Conservation (phyloP, 2,797 vertebrate genomes). For the Gymnopithys bicolor region DNA sequence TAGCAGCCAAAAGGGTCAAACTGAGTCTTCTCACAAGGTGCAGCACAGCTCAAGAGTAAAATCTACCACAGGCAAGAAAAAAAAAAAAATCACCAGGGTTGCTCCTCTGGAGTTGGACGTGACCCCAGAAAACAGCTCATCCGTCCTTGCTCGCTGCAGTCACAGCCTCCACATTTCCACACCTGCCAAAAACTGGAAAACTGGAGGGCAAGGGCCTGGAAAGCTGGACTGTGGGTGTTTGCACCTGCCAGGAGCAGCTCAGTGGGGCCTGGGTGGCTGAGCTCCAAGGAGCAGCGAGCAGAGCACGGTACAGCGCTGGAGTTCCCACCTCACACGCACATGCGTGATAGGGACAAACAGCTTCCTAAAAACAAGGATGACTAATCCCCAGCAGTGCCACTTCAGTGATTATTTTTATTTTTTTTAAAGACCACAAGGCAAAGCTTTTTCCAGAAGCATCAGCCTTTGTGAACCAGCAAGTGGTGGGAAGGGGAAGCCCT, state of each 20-base stretch:
- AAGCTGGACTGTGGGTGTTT: neutral
- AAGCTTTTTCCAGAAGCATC: conserved; percentile 35
- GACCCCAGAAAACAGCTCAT: neutral
- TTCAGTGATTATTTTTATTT: neutral
- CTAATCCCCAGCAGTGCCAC: neutral
- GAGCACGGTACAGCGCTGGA: neutral
- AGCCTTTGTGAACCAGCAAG: neutral
- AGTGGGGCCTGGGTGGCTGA: neutral
- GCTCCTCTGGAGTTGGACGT: neutral
- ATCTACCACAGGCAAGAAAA: neutral
- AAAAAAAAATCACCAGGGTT: neutral
- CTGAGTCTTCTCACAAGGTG: neutral
- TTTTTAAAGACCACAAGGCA: conserved; percentile 29
- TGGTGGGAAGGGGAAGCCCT: conserved; percentile 21
- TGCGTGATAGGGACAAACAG: neutral
- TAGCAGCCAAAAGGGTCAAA: neutral
- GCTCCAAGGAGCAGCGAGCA: neutral
- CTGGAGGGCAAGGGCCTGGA: neutral
- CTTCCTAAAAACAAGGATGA: conserved; percentile 45
- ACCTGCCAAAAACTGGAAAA: neutral
- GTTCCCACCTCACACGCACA: neutral
- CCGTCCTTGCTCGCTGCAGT: neutral
- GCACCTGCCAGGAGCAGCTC: neutral
- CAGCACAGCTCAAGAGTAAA: neutral
- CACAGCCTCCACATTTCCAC: neutral